Base-by-base conservation (phyloP, 2,888 invertebrate genomes). In the Oasisia sp. region DNA sequence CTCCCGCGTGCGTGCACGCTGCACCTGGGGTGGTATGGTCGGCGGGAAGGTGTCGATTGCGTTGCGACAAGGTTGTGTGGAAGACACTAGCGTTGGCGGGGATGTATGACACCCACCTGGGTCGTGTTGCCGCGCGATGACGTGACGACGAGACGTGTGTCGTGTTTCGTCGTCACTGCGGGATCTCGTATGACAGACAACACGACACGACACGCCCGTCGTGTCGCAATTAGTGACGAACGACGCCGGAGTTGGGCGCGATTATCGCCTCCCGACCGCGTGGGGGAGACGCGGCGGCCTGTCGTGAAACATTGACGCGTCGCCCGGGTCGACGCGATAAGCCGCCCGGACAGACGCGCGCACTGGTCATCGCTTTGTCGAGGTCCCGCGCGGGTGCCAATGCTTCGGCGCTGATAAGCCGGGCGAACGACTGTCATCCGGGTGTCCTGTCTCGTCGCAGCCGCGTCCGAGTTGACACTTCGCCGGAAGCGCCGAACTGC, bases 331-430 rank as follows among this genome's bases (percentile, higher is more conserved):
- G n/a, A 7, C n/a, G 74, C 74, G 74, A 74, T 74, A 74, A 74
- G 74, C 27, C n/a, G 14, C 74, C 74, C 74, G 74, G 74, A 19
- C 19, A 19, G 74, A 27, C 74, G 74, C 74, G 27, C 74, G 14
- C 74, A 7, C 27, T 0, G 27, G 74, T 1, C 74, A n/a, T 27
- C 5, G 74, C 74, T 74, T 74, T 74, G 74, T 74, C 27, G 74
- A 58, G 14, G 74, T 74, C 27, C 27, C 74, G 27, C 27, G n/a
- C 74, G 74, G 27, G 7, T n/a, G 19, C 74, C 0, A 50, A 27
- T 74, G 74, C 74, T 74, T 74, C 27, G 74, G 74, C 74, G 74
- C 74, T 74, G 74, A 74, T 74, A 74, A 74, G 74, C 27, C 74
- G 7, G 2, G 74, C 74, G 27, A n/a, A 74, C 27, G 74, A 74